Conservation (phyloP, 2,113 vertebrate genomes). For the Callionymus lyra region DNA sequence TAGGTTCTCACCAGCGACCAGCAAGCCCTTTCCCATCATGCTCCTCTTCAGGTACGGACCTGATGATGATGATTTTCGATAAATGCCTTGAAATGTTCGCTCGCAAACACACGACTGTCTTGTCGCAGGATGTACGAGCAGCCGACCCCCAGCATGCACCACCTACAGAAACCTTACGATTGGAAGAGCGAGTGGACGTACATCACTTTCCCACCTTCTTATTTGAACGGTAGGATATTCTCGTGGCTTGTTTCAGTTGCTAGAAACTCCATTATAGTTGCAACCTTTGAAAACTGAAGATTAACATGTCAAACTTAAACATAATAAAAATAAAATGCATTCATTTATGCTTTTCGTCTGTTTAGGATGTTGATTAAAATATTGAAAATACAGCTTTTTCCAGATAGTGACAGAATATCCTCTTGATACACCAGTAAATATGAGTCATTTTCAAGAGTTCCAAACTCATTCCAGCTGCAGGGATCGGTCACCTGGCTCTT, state of each 20-base stretch:
- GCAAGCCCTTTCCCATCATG: conserved; percentile 64
- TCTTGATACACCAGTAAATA: too few species aligned
- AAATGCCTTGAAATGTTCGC: too few species aligned
- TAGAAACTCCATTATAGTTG: too few species aligned
- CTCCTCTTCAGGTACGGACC: conserved; percentile 69
- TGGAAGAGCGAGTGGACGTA: conserved; percentile 49
- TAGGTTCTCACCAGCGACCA: conserved; percentile 35
- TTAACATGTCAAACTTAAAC: too few species aligned
- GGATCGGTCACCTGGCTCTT: conserved; percentile 61
- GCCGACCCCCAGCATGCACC: conserved; percentile 66
- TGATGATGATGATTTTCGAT: background rate
- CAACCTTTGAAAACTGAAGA: too few species aligned
- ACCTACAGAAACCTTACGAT: conserved; percentile 46
- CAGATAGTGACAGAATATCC: too few species aligned
- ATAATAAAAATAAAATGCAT: too few species aligned
- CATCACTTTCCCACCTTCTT: conserved; percentile 56
- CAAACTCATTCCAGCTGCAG: conserved; percentile 28
- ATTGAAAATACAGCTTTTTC: background rate
- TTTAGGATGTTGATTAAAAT: too few species aligned
- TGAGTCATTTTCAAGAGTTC: background rate
- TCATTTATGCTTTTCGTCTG: too few species aligned
- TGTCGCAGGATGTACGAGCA: conserved; percentile 64
- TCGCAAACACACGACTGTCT: too few species aligned
- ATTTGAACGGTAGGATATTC: conserved; percentile 39
- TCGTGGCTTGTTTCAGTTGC: background rate